These are phyloP conservation scores for Caenorhabditis drosophilae DNA, from an alignment of 2,888 invertebrate species.

Conservation along the genomic window DNA sequence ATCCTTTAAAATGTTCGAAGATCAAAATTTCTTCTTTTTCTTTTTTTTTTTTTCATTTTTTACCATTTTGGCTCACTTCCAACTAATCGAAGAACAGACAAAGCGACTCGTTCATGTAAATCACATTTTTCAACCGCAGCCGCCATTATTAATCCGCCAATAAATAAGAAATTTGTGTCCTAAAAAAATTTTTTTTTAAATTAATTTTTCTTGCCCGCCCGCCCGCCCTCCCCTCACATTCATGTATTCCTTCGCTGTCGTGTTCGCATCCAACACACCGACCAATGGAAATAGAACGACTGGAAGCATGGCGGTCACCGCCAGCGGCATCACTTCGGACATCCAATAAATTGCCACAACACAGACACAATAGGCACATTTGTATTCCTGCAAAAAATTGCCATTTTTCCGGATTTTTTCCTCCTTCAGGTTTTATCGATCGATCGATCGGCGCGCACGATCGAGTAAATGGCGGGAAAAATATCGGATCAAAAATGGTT, in stretches of 20 bases:
- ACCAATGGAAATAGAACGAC: constrained; percentile 63
- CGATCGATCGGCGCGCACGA: too few species aligned
- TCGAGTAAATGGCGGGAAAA: too few species aligned
- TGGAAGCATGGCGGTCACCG: constrained; percentile 60
- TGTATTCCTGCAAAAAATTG: constrained; percentile 54
- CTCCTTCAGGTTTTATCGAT: constrained; percentile 4
- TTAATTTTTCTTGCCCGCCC: neutral
- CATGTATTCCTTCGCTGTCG: constrained; percentile 61
- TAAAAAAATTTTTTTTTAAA: too few species aligned
- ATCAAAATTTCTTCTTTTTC: constrained; percentile 28
- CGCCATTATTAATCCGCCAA: constrained; percentile 69
- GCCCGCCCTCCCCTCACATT: constrained; percentile 45
- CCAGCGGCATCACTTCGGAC: constrained; percentile 61
- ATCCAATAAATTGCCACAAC: constrained; percentile 67
- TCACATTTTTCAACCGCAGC: constrained; percentile 68
- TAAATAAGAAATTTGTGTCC: constrained; percentile 69
- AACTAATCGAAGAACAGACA: constrained; percentile 53
- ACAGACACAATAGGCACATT: constrained; percentile 61
- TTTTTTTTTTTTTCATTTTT: constrained; percentile 11
- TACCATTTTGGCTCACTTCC: constrained; percentile 64
- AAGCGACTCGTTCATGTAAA: constrained; percentile 61
- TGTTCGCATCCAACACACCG: constrained; percentile 59
- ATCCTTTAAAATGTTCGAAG: constrained; percentile 59
- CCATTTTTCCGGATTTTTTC: neutral
- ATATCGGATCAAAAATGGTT: too few species aligned